phyloP scores from a whole-genome alignment of 1,140 invertebrate genomes.

The Adoxophyes honmai region DNA sequence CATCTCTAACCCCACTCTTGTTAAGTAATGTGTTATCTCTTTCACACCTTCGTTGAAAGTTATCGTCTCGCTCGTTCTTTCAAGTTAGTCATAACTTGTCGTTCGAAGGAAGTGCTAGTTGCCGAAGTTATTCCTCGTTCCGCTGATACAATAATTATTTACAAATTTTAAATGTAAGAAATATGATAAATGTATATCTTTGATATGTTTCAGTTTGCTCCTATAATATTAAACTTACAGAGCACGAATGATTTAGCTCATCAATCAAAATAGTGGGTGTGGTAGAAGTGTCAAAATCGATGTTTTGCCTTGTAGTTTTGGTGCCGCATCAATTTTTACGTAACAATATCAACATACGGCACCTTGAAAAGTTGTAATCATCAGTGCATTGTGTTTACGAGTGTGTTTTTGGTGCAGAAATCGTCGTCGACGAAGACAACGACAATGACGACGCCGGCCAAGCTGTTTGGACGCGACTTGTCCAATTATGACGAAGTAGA shows the following conservation, averaged over 20 bases:
- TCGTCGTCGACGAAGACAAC: constrained; percentile 91
- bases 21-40: constrained; percentile 30
- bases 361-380: not conserved
- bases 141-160: constrained; percentile 2
- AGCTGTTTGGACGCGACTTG: constrained; percentile 94
- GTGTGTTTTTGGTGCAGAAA: constrained; percentile 79
- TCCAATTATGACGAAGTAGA: constrained; percentile 97
- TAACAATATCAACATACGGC: constrained; percentile 28
- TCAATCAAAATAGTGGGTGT: constrained; percentile 45
- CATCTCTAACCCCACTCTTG: constrained; percentile 34
- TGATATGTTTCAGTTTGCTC: not conserved
- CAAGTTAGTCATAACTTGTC: constrained; percentile 53
- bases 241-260: not conserved
- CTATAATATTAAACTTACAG: not conserved
- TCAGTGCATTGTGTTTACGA: constrained; percentile 28
- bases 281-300: constrained; percentile 47
- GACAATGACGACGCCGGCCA: constrained; percentile 91
- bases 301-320: constrained; percentile 34
- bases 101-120: constrained; percentile 40
- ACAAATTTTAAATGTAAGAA: constrained; percentile 7
- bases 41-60: constrained; percentile 22
- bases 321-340: constrained; percentile 25
- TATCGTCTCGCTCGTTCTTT: constrained; percentile 25
- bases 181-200: not conserved
- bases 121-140: not conserved